Conservation (phyloP, 2,113 vertebrate genomes). For the Menura novaehollandiae region DNA sequence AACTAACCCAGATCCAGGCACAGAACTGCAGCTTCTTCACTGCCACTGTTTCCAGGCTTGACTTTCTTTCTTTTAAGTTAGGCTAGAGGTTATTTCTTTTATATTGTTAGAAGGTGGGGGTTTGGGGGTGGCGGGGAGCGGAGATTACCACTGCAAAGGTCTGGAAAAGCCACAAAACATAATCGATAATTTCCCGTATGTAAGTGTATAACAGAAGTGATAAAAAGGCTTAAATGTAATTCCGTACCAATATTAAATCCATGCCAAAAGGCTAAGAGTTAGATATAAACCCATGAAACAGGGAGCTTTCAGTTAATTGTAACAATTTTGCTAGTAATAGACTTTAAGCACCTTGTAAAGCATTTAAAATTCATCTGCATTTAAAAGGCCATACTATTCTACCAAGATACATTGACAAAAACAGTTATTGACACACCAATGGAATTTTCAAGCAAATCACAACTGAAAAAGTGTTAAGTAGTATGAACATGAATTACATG, state of each 20-base stretch:
- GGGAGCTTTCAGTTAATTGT: not conserved
- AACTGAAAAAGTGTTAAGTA: not conserved
- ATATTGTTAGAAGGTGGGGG: not conserved
- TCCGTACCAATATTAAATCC: not conserved
- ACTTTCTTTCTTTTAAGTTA: not conserved
- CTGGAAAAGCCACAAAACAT: not conserved
- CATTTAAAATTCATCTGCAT: not conserved
- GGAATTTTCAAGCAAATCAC: not conserved
- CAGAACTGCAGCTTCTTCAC: not conserved
- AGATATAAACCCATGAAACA: not conserved
- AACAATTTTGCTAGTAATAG: not conserved
- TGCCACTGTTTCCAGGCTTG: not conserved
- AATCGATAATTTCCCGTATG: not conserved
- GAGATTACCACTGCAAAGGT: not conserved
- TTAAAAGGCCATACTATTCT: not conserved
- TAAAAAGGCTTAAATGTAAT: not conserved
- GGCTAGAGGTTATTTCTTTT: not conserved
- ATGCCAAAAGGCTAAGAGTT: not conserved
- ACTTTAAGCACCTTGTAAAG: not conserved
- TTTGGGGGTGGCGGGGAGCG: accelerated
- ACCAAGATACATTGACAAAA: not conserved
- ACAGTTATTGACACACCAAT: not conserved
- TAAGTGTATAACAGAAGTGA: not conserved
- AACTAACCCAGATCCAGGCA: not conserved
- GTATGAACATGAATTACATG: not conserved